Evolutionary conservation across 2,888 invertebrate species (phyloP), one percentile per base, ranked within the genome.

Genomic region (Parnassius mnemosyne): DNA sequence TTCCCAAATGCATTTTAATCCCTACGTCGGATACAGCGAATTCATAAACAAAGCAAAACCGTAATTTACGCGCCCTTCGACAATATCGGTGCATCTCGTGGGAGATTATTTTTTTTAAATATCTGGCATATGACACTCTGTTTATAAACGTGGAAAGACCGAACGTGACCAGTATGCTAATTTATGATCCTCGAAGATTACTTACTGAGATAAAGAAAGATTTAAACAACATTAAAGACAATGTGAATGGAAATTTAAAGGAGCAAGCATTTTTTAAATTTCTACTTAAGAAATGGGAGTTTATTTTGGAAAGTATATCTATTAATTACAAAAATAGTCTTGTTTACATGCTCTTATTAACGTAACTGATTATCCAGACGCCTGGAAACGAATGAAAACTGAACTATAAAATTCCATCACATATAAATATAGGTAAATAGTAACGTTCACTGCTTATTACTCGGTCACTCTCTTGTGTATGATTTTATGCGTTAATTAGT

Each of bases 1-100:
- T 73, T 73, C 77, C 73, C 71, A 80, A 83, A 82, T 80, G 73
- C 79, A 80, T 83, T 83, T 82, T 74, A 81, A 80, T 79, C 71
- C 72, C 67, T 54, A 67, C 62, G 66, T 63, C 64, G 69, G 70
- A 67, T 76, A 77, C 77, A 69, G 80, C 79, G 75, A 83, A 83
- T 76, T 76, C 75, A 71, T 77, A 78, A 77, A 74, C 60, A 66
- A 68, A 71, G 74, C 67, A 63, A 69, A 74, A 78, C 74, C 67
- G 69, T 73, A 71, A 75, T 76, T 76, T 72, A 76, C 63, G 55
- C 63, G 55, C 58, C 57, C 58, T 61, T 60, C 65, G 54, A 51
- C 60, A 60, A 60, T 80, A 83, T 83, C 82, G 66, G 69, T 57
- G 66, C 72, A 81, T 83, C 81, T 82, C 66, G 67, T 75, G 69